Evolutionary conservation across 2,888 invertebrate species (phyloP).

Genomic region (Phengaris arion): DNA sequence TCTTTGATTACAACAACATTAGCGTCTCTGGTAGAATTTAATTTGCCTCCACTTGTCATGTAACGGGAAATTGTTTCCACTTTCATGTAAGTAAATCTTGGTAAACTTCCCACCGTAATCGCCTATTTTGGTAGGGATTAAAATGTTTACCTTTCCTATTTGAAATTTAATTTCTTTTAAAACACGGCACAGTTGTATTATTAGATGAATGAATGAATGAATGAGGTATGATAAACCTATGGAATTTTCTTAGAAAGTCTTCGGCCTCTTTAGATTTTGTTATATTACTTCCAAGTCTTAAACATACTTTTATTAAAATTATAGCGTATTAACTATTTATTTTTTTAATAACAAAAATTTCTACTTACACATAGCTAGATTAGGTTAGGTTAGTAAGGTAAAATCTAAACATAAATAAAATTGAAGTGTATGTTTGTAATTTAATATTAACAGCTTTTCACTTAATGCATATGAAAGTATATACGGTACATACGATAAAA

Average conservation of each 20-base stretch:
- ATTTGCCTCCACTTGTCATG: conserved; percentile 51
- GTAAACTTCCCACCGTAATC: conserved; percentile 2
- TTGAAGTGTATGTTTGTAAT: too few relatives aligned
- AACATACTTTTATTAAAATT: too few relatives aligned
- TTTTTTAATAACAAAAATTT: too few relatives aligned
- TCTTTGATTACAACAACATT: conserved; percentile 72
- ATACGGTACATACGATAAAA: too few relatives aligned
- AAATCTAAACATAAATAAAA: too few relatives aligned
- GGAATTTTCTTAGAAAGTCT: not conserved
- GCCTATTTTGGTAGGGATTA: not conserved
- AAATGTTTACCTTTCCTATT: conserved; percentile 1
- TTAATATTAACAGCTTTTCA: too few relatives aligned
- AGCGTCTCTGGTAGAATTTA: conserved; percentile 70
- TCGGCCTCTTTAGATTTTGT: not conserved
- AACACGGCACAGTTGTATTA: too few relatives aligned
- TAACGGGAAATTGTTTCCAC: conserved; percentile 32
- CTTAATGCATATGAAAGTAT: too few relatives aligned
- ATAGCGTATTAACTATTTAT: too few relatives aligned
- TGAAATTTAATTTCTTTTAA: not conserved
- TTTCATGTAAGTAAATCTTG: conserved; percentile 18
- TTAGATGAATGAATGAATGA: too few relatives aligned
- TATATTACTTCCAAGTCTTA: not conserved
- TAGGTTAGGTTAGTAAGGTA: too few relatives aligned
- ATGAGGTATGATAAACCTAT: not conserved
- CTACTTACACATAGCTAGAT: too few relatives aligned